These are phyloP conservation scores for Cataglyphis albicans DNA, from an alignment of 2,888 invertebrate species.

Conservation along the genomic window DNA sequence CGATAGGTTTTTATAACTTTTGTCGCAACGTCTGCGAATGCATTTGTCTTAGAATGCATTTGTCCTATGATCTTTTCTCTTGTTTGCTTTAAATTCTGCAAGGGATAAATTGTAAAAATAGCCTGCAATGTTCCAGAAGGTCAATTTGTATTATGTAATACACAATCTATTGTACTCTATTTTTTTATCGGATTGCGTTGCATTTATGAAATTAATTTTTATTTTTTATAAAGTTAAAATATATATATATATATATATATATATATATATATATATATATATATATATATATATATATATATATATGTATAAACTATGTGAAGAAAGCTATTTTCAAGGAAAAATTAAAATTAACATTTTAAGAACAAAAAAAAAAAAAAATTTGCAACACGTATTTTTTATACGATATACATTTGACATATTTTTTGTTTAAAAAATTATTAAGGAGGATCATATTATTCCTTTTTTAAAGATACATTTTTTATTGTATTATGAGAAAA, in stretches of 20 bases:
- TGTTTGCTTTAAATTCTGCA: neutral
- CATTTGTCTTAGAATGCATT: neutral
- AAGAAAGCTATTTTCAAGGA: neutral
- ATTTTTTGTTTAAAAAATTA: neutral
- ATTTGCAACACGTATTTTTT: neutral
- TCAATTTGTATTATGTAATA: neutral
- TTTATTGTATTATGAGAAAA: neutral
- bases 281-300: too few relatives aligned
- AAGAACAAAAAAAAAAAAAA: neutral
- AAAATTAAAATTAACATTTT: neutral
- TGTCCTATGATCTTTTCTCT: neutral
- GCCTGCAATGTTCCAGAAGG: neutral
- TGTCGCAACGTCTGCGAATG: neutral
- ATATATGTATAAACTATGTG: neutral
- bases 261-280: too few relatives aligned
- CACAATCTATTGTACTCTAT: neutral
- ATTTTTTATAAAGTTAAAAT: neutral
- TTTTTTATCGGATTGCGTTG: neutral
- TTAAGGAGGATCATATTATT: neutral
- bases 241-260: too few relatives aligned
- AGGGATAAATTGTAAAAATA: conserved; percentile 12
- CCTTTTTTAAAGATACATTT: neutral
- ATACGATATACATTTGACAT: neutral
- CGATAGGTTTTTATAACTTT: conserved; percentile 1
- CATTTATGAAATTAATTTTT: neutral